Conservation (phyloP, 2,113 vertebrate genomes). For the Calidris pygmaea region DNA sequence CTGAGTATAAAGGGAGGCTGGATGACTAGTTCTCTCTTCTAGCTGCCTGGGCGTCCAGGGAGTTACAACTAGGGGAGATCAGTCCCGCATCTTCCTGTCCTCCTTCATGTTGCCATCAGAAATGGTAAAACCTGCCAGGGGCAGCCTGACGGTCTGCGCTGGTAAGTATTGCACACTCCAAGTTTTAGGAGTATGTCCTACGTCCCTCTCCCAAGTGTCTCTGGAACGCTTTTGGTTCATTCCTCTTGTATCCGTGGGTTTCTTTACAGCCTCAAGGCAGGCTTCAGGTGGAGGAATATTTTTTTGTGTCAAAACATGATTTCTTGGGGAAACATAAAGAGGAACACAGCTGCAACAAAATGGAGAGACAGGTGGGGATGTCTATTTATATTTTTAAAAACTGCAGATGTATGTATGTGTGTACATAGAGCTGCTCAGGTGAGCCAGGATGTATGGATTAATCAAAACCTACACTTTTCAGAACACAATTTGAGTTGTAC, state of each 20-base stretch:
- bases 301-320: neutral
- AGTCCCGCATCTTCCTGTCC: neutral
- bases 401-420: neutral
- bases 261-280: neutral
- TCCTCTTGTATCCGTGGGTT: neutral
- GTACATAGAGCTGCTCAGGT: neutral
- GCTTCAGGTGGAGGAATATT: neutral
- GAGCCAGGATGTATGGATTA: neutral
- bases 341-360: neutral
- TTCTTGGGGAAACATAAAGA: neutral
- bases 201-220: neutral
- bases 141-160: neutral
- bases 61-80: neutral
- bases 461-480: neutral
- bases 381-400: neutral
- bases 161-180: neutral
- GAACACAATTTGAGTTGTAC: neutral
- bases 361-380: neutral
- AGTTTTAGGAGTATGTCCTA: neutral
- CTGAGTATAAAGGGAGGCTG: neutral
- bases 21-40: neutral
- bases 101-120: neutral
- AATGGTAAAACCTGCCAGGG: neutral
- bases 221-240: neutral
- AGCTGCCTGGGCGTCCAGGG: neutral